A percentile compares a stretch with the other conserved stretches of the same genome.
Evolutionary conservation across 1,140 invertebrate species (phyloP).

Genomic region (Eumaeus atala): DNA sequence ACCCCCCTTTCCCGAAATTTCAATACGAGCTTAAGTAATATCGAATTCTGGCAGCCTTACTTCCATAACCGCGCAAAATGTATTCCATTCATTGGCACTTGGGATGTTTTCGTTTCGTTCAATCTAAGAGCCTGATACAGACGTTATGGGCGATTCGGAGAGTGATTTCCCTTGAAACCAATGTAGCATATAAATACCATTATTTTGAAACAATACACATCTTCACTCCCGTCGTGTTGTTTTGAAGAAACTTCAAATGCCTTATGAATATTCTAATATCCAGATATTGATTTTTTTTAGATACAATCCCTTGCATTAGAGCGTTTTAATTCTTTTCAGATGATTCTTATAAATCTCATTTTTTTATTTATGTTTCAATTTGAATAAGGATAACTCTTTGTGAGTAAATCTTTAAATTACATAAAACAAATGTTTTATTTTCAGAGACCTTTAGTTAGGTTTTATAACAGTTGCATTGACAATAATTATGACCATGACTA

Average conservation of each 20-base stretch:
- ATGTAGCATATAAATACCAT: constrained; percentile 73
- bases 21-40: constrained; percentile 68
- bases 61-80: constrained; percentile 35
- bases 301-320: neutral
- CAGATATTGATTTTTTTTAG: constrained; percentile 29
- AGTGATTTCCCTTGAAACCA: constrained; percentile 73
- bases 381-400: no score
- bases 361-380: no score
- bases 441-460: no score
- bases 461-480: no score
- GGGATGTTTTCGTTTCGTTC: constrained; percentile 26
- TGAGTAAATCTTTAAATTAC: no score
- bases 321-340: no score
- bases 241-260: constrained; percentile 46
- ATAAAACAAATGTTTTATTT: no score
- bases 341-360: no score
- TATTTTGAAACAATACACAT: constrained; percentile 70
- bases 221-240: constrained; percentile 51
- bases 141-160: constrained; percentile 62
- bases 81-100: constrained; percentile 24
- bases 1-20: constrained; percentile 47
- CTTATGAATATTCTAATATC: constrained; percentile 45
- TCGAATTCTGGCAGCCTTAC: constrained; percentile 44
- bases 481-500: constrained; percentile 12
- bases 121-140: constrained; percentile 39